These are phyloP conservation scores for Drosophila dives DNA, from an alignment of 2,888 invertebrate genomes.

Conservation along the genomic window DNA sequence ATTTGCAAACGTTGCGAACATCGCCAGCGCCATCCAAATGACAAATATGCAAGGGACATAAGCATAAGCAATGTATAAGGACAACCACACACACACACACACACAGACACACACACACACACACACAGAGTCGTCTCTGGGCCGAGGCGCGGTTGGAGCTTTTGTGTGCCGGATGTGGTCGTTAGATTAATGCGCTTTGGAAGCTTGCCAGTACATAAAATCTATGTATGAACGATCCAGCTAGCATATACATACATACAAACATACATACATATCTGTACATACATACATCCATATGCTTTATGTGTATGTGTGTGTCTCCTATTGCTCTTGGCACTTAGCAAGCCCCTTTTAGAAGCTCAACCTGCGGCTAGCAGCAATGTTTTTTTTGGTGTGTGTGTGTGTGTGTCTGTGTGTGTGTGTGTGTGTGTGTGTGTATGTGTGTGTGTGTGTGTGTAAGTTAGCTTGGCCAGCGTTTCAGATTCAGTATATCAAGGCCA, in stretches of 20 bases:
- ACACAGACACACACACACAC: background rate
- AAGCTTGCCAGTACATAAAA: slow-evolving; percentile 79
- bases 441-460: slow-evolving; percentile 14
- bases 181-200: slow-evolving; percentile 79
- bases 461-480: slow-evolving; percentile 26
- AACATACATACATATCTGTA: slow-evolving; percentile 10
- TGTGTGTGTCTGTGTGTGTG: slow-evolving; percentile 5
- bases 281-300: slow-evolving; percentile 6
- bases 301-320: slow-evolving; percentile 22
- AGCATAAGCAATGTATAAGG: slow-evolving; percentile 77
- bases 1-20: slow-evolving; percentile 66
- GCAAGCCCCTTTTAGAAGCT: slow-evolving; percentile 19
- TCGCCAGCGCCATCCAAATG: slow-evolving; percentile 61
- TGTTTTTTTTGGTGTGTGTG: slow-evolving; percentile 3
- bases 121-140: slow-evolving; percentile 18
- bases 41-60: slow-evolving; percentile 80
- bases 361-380: slow-evolving; percentile 25
- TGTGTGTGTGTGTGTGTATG: background rate
- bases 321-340: slow-evolving; percentile 25
- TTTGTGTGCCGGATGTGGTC: slow-evolving; percentile 76
- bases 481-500: slow-evolving; percentile 53
- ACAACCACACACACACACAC: slow-evolving; percentile 42
- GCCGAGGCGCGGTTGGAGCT: slow-evolving; percentile 43
- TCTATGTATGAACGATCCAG: slow-evolving; percentile 65
- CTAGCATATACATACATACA: slow-evolving; percentile 7